Conservation (phyloP, 2,797 vertebrate genomes). For the Mionectes olivaceus region DNA sequence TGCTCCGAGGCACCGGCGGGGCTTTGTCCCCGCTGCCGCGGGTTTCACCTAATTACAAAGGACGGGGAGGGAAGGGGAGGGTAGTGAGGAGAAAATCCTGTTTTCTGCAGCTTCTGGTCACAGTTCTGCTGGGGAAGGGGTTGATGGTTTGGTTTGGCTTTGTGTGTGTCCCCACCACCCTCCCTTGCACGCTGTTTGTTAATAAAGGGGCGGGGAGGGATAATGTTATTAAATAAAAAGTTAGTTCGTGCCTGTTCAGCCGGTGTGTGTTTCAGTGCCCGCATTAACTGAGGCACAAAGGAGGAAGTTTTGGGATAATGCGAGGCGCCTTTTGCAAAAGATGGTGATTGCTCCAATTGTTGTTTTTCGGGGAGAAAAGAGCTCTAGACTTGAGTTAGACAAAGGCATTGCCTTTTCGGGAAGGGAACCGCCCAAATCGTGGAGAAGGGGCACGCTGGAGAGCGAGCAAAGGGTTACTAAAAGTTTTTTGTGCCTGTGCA, state of each 20-base stretch:
- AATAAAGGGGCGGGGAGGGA: background rate
- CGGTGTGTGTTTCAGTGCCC: background rate
- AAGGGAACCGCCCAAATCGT: conserved; percentile 70
- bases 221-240: background rate
- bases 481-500: conserved; percentile 68
- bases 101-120: background rate
- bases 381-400: conserved; percentile 70
- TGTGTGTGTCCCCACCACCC: too few relatives aligned
- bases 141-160: background rate
- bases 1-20: background rate
- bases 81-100: background rate
- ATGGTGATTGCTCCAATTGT: background rate
- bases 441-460: conserved; percentile 28
- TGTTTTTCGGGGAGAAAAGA: background rate
- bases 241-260: background rate
- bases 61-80: background rate
- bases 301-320: background rate
- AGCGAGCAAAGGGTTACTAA: conserved; percentile 81
- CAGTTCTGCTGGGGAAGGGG: background rate
- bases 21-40: background rate
- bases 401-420: conserved; percentile 82
- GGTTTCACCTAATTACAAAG: background rate
- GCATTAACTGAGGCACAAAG: background rate
- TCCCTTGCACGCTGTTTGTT: background rate
- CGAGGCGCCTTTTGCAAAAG: background rate